Evolutionary conservation across 2,888 invertebrate species (phyloP), one percentile per base, ranked within the genome.

Genomic region (Eupithecia centaureata): DNA sequence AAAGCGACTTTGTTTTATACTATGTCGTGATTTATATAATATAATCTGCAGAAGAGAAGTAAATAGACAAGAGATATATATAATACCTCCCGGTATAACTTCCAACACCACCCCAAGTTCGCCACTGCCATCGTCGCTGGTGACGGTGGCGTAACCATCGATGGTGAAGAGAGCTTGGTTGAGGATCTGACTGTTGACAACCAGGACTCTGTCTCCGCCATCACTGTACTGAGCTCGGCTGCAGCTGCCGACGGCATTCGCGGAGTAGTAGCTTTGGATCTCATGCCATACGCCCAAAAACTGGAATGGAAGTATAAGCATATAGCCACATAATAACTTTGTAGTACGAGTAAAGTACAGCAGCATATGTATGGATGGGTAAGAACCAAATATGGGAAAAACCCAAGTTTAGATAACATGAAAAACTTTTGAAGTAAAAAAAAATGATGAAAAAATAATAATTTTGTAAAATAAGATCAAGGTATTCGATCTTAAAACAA

Each of bases 201-300:
- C 83, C 13, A 82, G 70, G 0, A 91, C 78, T 10, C 69, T 51
- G 10, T 71, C 79, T 10, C 76, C 80, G 1, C 65, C 73, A 1
- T 80, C 61, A 0, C 76, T 77, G 71, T 90, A 92, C 60, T 86
- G 76, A 0, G 91, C 88, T 18, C 87, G 83, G 5, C 73, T 72
- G 64, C 93, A 93, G 0, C 75, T 70, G 0, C 91, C 91, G 0
- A 67, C 5, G 0, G 82, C 78, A 54, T 80, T 86, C 0, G 81
- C 80, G 0, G 87, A 83, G 54, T 82, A 79, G 72, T 93, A 93
- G 63, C 84, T 88, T 12, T 83, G 74, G 42, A 89, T 82, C 73
- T 88, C 79, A 61, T 89, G 85, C 92, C 92, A 93, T 1, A 80
- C 59, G 15, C 92, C 92, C 51, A 76, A 67, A 70, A 91, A 92